Evolutionary conservation across 2,113 vertebrate genomes (phyloP).

Genomic region (Melanotaenia duboulayi): DNA sequence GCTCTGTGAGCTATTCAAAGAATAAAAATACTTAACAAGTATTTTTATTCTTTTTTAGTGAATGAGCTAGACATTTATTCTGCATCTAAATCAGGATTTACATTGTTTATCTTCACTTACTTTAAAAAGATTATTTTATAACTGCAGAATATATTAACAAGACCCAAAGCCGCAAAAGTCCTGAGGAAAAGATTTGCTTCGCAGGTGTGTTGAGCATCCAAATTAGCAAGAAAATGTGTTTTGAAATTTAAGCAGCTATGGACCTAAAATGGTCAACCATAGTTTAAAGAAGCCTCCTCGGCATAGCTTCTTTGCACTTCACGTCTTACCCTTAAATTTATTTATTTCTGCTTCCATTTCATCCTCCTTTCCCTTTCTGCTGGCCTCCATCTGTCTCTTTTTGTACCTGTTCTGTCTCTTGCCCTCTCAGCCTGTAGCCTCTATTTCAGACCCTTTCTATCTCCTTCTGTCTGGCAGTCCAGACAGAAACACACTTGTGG

Average conservation of each 20-base stretch:
- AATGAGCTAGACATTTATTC: too few relatives aligned
- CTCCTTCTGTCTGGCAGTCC: constrained; percentile 41
- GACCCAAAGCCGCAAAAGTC: not conserved
- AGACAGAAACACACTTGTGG: constrained; percentile 54
- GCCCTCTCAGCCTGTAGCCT: constrained; percentile 1
- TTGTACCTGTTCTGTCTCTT: not conserved
- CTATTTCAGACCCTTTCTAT: constrained; percentile 7
- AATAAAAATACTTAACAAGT: too few relatives aligned
- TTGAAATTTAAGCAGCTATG: not conserved
- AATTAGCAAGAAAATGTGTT: too few relatives aligned
- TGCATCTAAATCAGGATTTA: too few relatives aligned
- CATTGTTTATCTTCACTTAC: too few relatives aligned
- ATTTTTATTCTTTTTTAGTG: too few relatives aligned
- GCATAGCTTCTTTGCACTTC: not conserved
- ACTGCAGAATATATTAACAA: not conserved
- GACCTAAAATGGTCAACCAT: not conserved
- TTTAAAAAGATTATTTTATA: too few relatives aligned
- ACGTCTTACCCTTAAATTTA: not conserved
- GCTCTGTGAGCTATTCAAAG: too few relatives aligned
- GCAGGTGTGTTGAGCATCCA: too few relatives aligned
- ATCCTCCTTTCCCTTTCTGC: not conserved
- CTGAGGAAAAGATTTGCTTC: not conserved
- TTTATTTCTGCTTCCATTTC: not conserved
- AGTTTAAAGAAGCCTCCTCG: not conserved
- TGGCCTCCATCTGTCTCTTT: constrained; percentile 12